Percentiles rank a stretch among this genome's conserved stretches.
Evolutionary conservation across 2,113 vertebrate genomes (phyloP).

Genomic region (Laticauda laticaudata): DNA sequence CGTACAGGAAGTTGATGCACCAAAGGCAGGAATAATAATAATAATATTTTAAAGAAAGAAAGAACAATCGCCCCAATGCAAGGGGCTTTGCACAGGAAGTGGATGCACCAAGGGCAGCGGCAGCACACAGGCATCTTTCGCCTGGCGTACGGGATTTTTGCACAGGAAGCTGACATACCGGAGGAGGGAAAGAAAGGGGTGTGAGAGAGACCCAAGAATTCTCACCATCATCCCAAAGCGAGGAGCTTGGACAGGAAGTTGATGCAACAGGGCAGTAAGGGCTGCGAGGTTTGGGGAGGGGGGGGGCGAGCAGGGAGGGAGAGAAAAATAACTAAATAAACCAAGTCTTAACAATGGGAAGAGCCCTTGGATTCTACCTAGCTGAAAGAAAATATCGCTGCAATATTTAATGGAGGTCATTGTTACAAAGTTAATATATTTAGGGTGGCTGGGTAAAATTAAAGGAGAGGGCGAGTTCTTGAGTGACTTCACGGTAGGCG

Average conservation of each 20-base stretch:
- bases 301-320: not conserved
- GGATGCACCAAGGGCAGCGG: conserved; percentile 7
- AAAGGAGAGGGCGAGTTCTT: not conserved
- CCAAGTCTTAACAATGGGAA: not conserved
- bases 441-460: not conserved
- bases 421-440: not conserved
- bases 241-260: conserved; percentile 46
- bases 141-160: conserved; percentile 10
- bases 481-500: not conserved
- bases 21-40: not conserved
- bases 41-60: not conserved
- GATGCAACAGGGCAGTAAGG: conserved; percentile 46
- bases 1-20: conserved; percentile 9
- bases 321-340: conserved; percentile 20
- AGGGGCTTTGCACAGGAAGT: conserved; percentile 18
- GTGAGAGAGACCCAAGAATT: conserved; percentile 13
- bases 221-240: conserved; percentile 23
- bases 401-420: not conserved
- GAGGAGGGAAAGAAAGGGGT: conserved; percentile 33
- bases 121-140: conserved; percentile 11
- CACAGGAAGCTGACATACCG: conserved; percentile 27
- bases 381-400: not conserved
- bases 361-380: not conserved
- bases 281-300: not conserved
- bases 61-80: not conserved